These are phyloP conservation scores for Tretioscincus oriximinensis DNA, from an alignment of 2,113 vertebrate genomes.

Conservation along the genomic window DNA sequence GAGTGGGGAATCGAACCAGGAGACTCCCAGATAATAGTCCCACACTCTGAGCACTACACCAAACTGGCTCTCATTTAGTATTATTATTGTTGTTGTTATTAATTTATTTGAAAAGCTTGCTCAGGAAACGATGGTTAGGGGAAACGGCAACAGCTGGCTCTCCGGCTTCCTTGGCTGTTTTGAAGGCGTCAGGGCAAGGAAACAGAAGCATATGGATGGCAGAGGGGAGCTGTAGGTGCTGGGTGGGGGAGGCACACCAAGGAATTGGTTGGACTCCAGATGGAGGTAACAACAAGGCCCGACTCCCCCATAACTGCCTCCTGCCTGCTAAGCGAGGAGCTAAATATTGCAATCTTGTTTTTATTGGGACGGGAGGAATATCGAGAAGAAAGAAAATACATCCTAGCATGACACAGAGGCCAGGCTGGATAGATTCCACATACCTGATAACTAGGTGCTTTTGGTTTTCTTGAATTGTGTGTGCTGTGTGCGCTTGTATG, in stretches of 20 bases:
- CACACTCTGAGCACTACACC: too few relatives aligned
- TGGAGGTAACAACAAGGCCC: slow-evolving; percentile 30
- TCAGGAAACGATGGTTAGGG: slow-evolving; percentile 52
- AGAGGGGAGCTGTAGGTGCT: slow-evolving; percentile 13
- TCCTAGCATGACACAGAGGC: neutral
- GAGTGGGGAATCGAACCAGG: too few relatives aligned
- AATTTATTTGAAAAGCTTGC: slow-evolving; percentile 18
- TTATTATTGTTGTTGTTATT: neutral
- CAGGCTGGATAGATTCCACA: neutral
- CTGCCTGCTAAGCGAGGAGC: slow-evolving; percentile 42
- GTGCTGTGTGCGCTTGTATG: too few relatives aligned
- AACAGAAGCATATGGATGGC: slow-evolving; percentile 13
- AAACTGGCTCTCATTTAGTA: slow-evolving; percentile 27
- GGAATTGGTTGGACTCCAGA: slow-evolving; percentile 33
- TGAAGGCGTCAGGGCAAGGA: neutral
- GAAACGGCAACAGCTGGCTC: neutral
- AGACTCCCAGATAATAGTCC: too few relatives aligned
- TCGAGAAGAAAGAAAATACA: neutral
- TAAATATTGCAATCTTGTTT: slow-evolving; percentile 40
- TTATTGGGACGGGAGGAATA: slow-evolving; percentile 9
- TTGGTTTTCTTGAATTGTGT: too few relatives aligned
- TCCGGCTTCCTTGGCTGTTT: slow-evolving; percentile 23
- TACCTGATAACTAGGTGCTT: neutral
- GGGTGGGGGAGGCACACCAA: neutral
- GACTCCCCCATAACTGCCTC: slow-evolving; percentile 44